A percentile compares a stretch with the other conserved stretches of the same genome.
Evolutionary conservation across 2,888 invertebrate genomes (phyloP).

Genomic region (Lithophane ornitopus): DNA sequence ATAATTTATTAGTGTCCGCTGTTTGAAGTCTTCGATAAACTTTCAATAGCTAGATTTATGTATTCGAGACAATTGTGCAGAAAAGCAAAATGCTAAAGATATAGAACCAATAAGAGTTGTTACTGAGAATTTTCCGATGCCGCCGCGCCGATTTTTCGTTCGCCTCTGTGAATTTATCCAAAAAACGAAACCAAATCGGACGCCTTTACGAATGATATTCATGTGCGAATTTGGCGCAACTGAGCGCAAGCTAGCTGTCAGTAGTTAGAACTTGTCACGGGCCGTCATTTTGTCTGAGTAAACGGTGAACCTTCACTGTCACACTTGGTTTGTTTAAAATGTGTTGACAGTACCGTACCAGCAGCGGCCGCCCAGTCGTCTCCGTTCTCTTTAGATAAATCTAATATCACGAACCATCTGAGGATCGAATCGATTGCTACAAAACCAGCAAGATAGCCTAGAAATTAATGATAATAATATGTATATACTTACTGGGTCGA

Average conservation of each 20-base stretch:
- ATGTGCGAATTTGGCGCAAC: too few species aligned
- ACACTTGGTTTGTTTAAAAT: neutral
- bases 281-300: neutral
- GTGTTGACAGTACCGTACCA: neutral
- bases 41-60: neutral
- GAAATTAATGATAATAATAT: neutral
- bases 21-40: neutral
- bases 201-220: neutral
- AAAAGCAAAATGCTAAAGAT: neutral
- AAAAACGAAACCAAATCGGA: neutral
- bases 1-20: neutral
- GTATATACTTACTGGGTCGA: constrained; percentile 22
- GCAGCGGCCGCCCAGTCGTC: neutral
- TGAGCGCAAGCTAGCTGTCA: neutral
- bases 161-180: too few species aligned
- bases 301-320: neutral
- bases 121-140: neutral
- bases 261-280: neutral
- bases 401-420: neutral
- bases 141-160: too few species aligned
- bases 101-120: neutral
- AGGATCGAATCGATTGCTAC: neutral
- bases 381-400: neutral
- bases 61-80: neutral
- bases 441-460: neutral